Evolutionary conservation across 2,888 invertebrate genomes (phyloP), one percentile per base, ranked within the genome.

Genomic region (Heliothis peltigera): DNA sequence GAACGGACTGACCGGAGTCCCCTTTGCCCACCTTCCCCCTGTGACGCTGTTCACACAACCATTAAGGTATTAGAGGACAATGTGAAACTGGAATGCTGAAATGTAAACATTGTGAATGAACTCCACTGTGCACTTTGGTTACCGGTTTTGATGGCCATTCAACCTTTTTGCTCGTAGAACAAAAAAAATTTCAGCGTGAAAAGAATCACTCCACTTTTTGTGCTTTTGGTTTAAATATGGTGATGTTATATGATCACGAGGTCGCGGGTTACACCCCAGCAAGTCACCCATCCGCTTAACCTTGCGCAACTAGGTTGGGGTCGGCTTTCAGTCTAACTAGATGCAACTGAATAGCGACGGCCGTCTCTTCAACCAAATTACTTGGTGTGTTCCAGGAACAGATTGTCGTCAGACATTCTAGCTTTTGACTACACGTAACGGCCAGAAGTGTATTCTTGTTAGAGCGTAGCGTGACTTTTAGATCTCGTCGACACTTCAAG

Each of bases 1-100:
- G 80, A 77, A 62, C 70, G 54, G 64, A 64, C 68, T 79, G 80
- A 76, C 82, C 79, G 64, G 39, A 17, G 53, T 53, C 65, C 58
- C 57, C 72, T 67, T 62, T 63, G 58, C 63, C 28, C 60, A 48
- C 49, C 56, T 51, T 48, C 46, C 51, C 53, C 22, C 64, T 52
- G 60, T 53, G 64, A 62, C 66, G 35, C 53, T 72, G 69, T 66
- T 54, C 64, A 79, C 70, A 73, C 68, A 52, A 66, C 66, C 65
- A 69, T 78, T 78, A 77, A 60, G 68, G 66, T 75, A 69, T 70
- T 73, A 77, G 47, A 58, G 53, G 55, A 70, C 70, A 75, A 63
- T 64, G 65, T 61, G 60, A 43, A 47, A 59, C 57, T 54, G 48
- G 28, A 57, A 60, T 48, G 43, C 35, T 65, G 35, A 68, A 68